Conservation (phyloP, 2,888 invertebrate genomes). For the Ischnus inquisitorius region DNA sequence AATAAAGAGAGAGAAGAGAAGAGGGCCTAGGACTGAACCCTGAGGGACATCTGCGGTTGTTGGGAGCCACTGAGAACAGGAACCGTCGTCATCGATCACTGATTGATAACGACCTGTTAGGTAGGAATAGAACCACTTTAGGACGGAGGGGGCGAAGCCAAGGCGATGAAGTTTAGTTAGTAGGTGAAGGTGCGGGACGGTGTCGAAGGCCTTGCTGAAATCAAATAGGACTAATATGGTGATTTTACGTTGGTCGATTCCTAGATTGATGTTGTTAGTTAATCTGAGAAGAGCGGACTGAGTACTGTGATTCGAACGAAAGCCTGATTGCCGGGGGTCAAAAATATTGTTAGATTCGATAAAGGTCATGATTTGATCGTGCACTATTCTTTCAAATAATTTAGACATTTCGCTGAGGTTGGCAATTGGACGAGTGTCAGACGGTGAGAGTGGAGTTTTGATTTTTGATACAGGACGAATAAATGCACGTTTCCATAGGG, state of each 20-base stretch:
- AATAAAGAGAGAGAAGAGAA: constrained; percentile 16
- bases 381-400: not conserved
- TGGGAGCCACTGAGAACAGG: not conserved
- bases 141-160: not conserved
- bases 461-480: not conserved
- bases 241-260: not conserved
- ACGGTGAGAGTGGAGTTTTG: not conserved
- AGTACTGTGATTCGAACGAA: not conserved
- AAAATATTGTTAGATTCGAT: not conserved
- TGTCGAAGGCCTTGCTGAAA: not conserved
- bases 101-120: not conserved
- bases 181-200: not conserved
- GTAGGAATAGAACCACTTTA: not conserved
- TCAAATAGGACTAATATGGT: not conserved
- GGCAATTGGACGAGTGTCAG: not conserved
- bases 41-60: constrained; percentile 6
- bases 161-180: not conserved
- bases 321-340: not conserved
- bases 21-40: constrained; percentile 30
- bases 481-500: not conserved
- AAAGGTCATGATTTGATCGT: not conserved
- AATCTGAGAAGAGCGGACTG: not conserved
- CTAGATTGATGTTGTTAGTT: not conserved
- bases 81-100: not conserved
- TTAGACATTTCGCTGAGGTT: not conserved